Percentiles rank a stretch among this genome's conserved stretches.
Evolutionary conservation across 2,113 vertebrate genomes (phyloP).

Genomic region (Spea bombifrons): DNA sequence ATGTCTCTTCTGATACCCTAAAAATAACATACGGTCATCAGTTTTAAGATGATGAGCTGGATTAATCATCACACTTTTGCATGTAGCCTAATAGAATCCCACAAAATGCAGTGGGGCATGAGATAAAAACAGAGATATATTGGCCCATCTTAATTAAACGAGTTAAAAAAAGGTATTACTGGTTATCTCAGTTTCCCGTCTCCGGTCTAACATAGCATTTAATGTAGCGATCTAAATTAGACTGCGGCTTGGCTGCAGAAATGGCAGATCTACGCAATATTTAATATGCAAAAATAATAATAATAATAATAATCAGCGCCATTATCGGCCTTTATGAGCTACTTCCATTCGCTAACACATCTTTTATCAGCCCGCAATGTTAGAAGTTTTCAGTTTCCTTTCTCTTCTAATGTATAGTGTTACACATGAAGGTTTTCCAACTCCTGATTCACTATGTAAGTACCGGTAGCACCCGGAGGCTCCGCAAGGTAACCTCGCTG

Average conservation of each 20-base stretch:
- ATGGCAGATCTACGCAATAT: constrained; percentile 20
- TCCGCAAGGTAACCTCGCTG: constrained; percentile 57
- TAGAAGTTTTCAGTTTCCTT: constrained; percentile 35
- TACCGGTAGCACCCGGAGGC: constrained; percentile 46
- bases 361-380: constrained; percentile 12
- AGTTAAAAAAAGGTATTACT: too few relatives aligned
- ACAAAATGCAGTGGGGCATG: too few relatives aligned
- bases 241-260: constrained; percentile 37
- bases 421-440: constrained; percentile 52
- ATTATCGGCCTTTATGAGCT: constrained; percentile 30
- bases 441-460: constrained; percentile 52
- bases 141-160: too few relatives aligned
- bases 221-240: constrained; percentile 16
- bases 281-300: constrained; percentile 26
- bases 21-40: too few relatives aligned
- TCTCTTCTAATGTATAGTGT: constrained; percentile 50
- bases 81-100: too few relatives aligned
- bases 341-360: neutral
- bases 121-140: too few relatives aligned
- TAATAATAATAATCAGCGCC: neutral
- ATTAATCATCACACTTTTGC: too few relatives aligned
- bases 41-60: too few relatives aligned
- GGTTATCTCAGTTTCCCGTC: neutral
- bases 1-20: too few relatives aligned
- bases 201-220: neutral